Conservation (phyloP, 2,113 vertebrate species). For the Chionomys nivalis region DNA sequence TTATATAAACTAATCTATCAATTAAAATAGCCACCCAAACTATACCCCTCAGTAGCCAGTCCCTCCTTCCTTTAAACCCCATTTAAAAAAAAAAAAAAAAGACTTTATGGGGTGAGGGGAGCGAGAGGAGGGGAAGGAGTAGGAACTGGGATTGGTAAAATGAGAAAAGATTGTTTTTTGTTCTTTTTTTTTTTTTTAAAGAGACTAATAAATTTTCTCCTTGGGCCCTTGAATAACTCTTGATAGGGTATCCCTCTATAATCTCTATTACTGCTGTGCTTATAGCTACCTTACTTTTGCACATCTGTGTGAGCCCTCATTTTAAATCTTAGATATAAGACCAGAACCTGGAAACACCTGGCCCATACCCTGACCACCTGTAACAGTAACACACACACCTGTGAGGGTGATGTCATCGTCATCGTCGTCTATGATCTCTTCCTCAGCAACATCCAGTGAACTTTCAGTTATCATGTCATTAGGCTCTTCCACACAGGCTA, state of each 20-base stretch:
- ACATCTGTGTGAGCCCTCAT: background rate
- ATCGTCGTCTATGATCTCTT: slow-evolving; percentile 90
- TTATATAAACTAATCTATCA: background rate
- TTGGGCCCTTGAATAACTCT: background rate
- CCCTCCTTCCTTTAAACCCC: background rate
- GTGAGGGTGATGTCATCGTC: slow-evolving; percentile 87
- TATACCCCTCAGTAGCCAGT: too few species aligned
- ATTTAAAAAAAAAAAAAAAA: too few species aligned
- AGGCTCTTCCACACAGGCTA: slow-evolving; percentile 90
- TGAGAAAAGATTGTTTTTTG: too few species aligned
- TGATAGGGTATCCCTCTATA: background rate
- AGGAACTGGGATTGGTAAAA: too few species aligned
- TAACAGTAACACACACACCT: slow-evolving; percentile 81
- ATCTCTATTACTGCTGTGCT: background rate
- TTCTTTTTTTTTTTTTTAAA: background rate
- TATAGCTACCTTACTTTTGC: background rate
- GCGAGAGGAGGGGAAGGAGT: too few species aligned
- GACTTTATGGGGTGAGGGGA: too few species aligned
- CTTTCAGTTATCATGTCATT: slow-evolving; percentile 89
- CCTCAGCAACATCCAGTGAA: slow-evolving; percentile 89
- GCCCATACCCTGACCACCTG: background rate
- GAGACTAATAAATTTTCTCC: background rate
- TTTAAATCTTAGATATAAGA: background rate
- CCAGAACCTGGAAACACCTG: background rate
- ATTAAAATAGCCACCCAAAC: background rate